Evolutionary conservation across 1,140 invertebrate species (phyloP).

Genomic region (Conopomorpha cramerella): DNA sequence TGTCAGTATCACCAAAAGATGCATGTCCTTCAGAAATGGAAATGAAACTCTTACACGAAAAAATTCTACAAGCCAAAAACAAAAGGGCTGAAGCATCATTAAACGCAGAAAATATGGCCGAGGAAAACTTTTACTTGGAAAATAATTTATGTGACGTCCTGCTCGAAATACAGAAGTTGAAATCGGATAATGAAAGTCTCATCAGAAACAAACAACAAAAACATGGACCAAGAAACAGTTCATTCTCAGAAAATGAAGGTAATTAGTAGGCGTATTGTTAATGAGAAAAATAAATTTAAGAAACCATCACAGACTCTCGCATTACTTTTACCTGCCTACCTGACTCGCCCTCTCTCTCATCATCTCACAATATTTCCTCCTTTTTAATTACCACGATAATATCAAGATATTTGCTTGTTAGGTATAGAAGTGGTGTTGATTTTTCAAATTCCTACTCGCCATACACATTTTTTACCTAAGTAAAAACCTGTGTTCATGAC

Average conservation of each 20-base stretch:
- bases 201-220: not conserved
- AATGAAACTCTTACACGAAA: conserved; percentile 6
- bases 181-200: conserved; percentile 8
- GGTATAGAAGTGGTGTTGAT: too few relatives aligned
- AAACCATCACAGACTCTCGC: too few relatives aligned
- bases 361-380: too few relatives aligned
- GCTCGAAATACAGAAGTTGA: conserved; percentile 12
- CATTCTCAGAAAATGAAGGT: not conserved
- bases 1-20: conserved; percentile 10
- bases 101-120: conserved; percentile 23
- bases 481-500: too few relatives aligned
- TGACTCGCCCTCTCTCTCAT: too few relatives aligned
- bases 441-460: too few relatives aligned
- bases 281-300: too few relatives aligned
- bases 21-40: conserved; percentile 4
- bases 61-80: conserved; percentile 21
- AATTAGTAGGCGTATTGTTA: too few relatives aligned
- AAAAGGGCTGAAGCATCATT: conserved; percentile 27
- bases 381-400: too few relatives aligned
- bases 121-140: conserved; percentile 30
- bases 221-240: not conserved
- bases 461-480: too few relatives aligned
- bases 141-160: conserved; percentile 13
- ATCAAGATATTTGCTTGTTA: too few relatives aligned
- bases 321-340: too few relatives aligned